Percentiles rank a stretch among this genome's conserved stretches.
Evolutionary conservation across 2,797 vertebrate genomes (phyloP).

Genomic region (Luscinia luscinia): DNA sequence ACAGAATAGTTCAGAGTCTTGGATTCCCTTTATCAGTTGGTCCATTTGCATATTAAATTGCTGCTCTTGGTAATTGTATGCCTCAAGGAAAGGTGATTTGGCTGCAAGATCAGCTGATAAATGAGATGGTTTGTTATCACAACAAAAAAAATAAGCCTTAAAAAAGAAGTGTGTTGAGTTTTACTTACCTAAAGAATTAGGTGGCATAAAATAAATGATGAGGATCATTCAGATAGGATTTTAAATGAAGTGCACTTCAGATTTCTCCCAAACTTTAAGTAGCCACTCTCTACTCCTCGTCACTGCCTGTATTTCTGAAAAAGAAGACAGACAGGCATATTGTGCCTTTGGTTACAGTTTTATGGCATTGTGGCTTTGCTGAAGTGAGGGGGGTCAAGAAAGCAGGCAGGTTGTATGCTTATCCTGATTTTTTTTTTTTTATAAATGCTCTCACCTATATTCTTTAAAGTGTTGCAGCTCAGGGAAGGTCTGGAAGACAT

Average conservation of each 20-base stretch:
- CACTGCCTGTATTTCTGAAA: background rate
- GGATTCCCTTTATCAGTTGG: background rate
- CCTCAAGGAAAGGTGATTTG: background rate
- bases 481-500: background rate
- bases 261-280: background rate
- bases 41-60: background rate
- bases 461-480: background rate
- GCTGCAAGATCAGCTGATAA: background rate
- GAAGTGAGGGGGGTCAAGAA: background rate
- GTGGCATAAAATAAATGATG: background rate
- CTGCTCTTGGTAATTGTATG: background rate
- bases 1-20: background rate
- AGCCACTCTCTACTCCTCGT: background rate
- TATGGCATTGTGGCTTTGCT: background rate
- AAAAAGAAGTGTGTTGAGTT: conserved; percentile 6
- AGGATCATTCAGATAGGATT: background rate
- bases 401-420: background rate
- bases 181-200: background rate
- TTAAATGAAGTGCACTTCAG: background rate
- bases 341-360: background rate
- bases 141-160: conserved; percentile 18
- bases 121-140: background rate
- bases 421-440: background rate
- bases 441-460: fast-evolving
- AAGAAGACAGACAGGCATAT: background rate